Evolutionary conservation across 2,888 invertebrate species (phyloP).

Genomic region (Himalopsyche tibetana): DNA sequence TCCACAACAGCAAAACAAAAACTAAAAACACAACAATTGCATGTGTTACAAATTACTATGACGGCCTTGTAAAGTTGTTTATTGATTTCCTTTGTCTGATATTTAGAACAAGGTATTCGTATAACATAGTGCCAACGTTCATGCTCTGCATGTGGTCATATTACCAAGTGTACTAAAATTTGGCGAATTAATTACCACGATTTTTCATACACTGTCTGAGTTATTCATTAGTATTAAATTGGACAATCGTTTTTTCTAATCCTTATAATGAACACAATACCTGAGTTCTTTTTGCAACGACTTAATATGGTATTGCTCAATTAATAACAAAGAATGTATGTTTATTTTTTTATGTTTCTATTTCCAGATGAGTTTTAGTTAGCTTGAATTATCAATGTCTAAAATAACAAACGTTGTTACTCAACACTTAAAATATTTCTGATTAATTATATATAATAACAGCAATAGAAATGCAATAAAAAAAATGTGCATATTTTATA

Average conservation of each 20-base stretch:
- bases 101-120: constrained; percentile 19
- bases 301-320: constrained; percentile 1
- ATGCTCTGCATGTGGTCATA: constrained; percentile 1
- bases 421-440: too few relatives aligned
- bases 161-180: not conserved
- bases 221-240: not conserved
- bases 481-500: too few relatives aligned
- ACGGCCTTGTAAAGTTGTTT: constrained; percentile 26
- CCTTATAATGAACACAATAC: not conserved
- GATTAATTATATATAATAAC: too few relatives aligned
- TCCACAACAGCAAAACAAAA: not conserved
- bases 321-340: not conserved
- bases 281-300: not conserved
- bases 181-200: not conserved
- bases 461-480: too few relatives aligned
- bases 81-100: constrained; percentile 37
- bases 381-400: too few relatives aligned
- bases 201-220: not conserved
- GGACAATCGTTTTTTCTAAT: constrained; percentile 16
- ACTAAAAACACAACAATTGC: constrained; percentile 31
- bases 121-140: not conserved
- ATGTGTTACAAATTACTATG: constrained; percentile 34
- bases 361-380: too few relatives aligned
- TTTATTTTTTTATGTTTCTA: not conserved
- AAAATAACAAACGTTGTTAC: too few relatives aligned